These are phyloP conservation scores for Arenaria interpres DNA, from an alignment of 2,113 vertebrate genomes.

Conservation along the genomic window DNA sequence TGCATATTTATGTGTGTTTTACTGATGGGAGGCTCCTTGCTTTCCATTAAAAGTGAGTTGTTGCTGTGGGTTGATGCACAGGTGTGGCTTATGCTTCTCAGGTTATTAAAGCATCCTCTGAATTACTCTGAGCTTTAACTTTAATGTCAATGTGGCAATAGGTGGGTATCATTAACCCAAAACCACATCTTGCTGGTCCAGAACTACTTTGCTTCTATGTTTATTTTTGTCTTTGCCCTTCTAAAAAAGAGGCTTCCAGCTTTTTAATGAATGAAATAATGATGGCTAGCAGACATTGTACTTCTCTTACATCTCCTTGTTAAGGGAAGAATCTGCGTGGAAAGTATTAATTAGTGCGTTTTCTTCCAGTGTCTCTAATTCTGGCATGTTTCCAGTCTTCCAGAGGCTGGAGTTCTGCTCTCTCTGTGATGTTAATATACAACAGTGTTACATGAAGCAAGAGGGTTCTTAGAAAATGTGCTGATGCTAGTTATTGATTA, in stretches of 20 bases:
- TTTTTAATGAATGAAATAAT: background rate
- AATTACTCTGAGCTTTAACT: background rate
- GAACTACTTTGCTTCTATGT: background rate
- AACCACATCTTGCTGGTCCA: background rate
- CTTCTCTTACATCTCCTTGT: background rate
- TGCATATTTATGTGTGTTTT: rapidly evolving
- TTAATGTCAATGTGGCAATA: no score
- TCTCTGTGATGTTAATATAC: background rate
- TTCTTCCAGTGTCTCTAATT: background rate
- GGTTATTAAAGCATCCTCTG: rapidly evolving
- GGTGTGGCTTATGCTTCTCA: rapidly evolving
- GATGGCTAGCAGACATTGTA: background rate
- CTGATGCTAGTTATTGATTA: slow-evolving; percentile 46
- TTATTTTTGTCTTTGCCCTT: background rate
- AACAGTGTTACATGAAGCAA: background rate
- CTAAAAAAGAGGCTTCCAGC: background rate
- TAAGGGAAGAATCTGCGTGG: background rate
- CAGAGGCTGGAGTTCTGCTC: background rate
- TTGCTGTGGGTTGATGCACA: rapidly evolving
- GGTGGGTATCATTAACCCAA: background rate
- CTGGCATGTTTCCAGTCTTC: background rate
- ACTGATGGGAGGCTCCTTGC: rapidly evolving
- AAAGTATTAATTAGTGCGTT: background rate
- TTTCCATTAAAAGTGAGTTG: rapidly evolving
- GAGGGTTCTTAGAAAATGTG: background rate